A percentile compares a stretch with the other conserved stretches of the same genome.
Conservation (phyloP, 1,140 invertebrate genomes). For the Camponotus vicinus region DNA sequence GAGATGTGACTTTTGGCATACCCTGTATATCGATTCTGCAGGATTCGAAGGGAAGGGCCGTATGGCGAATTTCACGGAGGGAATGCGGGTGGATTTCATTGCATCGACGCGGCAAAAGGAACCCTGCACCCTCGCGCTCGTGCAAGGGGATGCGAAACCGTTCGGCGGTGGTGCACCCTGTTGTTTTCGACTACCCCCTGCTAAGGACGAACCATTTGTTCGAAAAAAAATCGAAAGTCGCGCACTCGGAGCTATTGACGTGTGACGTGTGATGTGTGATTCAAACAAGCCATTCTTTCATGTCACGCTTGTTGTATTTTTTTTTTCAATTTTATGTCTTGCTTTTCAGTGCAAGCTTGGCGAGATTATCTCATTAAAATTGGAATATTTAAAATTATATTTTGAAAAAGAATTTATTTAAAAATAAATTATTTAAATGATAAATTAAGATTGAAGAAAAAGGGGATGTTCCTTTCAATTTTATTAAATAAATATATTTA, state of each 20-base stretch:
- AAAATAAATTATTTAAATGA: no score
- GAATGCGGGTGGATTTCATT: slow-evolving; percentile 59
- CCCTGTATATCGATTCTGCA: slow-evolving; percentile 46
- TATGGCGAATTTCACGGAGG: slow-evolving; percentile 38
- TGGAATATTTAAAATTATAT: neutral
- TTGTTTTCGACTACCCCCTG: slow-evolving; percentile 22
- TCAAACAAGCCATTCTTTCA: neutral
- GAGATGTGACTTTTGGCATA: slow-evolving; percentile 6
- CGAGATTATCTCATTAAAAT: neutral
- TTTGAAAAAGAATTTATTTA: neutral
- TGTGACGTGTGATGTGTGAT: neutral
- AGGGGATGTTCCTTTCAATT: neutral
- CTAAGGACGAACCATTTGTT: neutral
- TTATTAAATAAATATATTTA: neutral
- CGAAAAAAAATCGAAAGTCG: slow-evolving; percentile 34
- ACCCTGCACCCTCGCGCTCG: slow-evolving; percentile 51
- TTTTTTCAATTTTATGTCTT: neutral
- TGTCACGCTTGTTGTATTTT: neutral
- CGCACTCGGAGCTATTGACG: neutral
- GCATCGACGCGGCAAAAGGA: slow-evolving; percentile 62
- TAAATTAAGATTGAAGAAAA: neutral
- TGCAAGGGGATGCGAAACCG: slow-evolving; percentile 46
- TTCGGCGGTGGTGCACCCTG: neutral
- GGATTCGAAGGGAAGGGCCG: slow-evolving; percentile 59
- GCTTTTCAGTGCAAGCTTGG: neutral